Conservation (phyloP, 2,888 invertebrate genomes). For the Dexiosoma caninum region DNA sequence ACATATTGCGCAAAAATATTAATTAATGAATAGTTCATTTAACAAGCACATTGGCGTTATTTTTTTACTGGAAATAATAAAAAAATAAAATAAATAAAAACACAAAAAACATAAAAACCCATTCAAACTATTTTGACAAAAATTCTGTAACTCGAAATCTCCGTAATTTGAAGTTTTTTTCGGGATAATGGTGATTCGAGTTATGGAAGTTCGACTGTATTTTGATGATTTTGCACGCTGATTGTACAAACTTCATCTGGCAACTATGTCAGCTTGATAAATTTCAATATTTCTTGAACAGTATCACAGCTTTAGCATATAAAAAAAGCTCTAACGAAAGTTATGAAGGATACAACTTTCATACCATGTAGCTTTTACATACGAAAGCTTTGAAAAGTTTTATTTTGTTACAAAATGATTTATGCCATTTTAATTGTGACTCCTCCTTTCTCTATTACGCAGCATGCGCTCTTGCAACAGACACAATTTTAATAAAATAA, state of each 20-base stretch:
- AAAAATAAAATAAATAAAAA: no score
- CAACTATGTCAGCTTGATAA: background rate
- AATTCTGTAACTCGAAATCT: no score
- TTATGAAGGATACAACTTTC: constrained; percentile 1
- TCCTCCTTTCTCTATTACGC: constrained; percentile 54
- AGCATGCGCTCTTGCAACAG: constrained; percentile 46
- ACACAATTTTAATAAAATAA: constrained; percentile 15
- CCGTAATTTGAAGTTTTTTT: no score
- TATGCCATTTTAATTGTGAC: constrained; percentile 58
- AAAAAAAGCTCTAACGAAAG: background rate
- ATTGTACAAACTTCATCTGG: background rate
- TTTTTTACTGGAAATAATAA: no score
- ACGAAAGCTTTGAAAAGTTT: constrained; percentile 33
- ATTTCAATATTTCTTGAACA: background rate
- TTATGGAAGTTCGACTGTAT: no score
- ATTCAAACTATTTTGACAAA: no score
- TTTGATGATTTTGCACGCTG: background rate
- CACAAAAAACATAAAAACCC: no score
- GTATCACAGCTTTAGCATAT: background rate
- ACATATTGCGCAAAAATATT: no score
- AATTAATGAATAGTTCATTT: no score
- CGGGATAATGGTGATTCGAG: no score
- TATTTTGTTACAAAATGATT: constrained; percentile 52
- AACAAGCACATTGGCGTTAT: no score
- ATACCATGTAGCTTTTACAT: background rate